Evolutionary conservation across 2,113 vertebrate genomes (phyloP).

Genomic region (Coryphaenoides rupestris): DNA sequence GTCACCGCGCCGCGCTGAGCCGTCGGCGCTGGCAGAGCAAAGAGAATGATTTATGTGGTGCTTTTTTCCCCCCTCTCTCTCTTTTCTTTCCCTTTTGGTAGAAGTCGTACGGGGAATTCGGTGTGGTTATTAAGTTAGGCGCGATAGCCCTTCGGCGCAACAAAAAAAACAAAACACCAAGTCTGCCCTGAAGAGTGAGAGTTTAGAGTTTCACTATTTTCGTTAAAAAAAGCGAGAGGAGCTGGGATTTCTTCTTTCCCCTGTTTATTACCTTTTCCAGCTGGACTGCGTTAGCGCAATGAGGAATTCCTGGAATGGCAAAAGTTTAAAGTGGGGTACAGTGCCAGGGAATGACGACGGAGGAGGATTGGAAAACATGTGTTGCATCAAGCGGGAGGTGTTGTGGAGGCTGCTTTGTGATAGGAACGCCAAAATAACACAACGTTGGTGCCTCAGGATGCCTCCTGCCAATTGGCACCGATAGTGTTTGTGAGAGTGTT

Average conservation of each 20-base stretch:
- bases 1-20: constrained; percentile 9
- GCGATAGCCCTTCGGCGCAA: constrained; percentile 18
- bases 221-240: not conserved
- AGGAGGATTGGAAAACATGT: too few relatives aligned
- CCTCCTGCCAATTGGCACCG: too few relatives aligned
- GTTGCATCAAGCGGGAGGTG: too few relatives aligned
- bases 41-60: constrained; percentile 16
- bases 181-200: constrained; percentile 19
- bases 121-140: constrained; percentile 36
- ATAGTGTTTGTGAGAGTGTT: too few relatives aligned
- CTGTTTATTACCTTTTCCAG: constrained; percentile 13
- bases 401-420: too few relatives aligned
- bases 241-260: constrained; percentile 2
- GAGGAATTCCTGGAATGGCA: constrained; percentile 35
- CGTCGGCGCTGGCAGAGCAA: constrained; percentile 20
- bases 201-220: constrained; percentile 31
- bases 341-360: not conserved
- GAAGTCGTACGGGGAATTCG: constrained; percentile 19
- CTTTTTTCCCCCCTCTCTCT: constrained; percentile 23
- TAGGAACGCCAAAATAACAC: too few relatives aligned
- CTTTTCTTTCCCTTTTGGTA: not conserved
- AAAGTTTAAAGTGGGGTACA: constrained; percentile 18
- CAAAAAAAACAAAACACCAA: constrained; percentile 28
- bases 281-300: constrained; percentile 33
- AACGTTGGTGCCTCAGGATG: too few relatives aligned